Conservation (phyloP, 2,888 invertebrate species). For the Hofmannophila pseudospretella region DNA sequence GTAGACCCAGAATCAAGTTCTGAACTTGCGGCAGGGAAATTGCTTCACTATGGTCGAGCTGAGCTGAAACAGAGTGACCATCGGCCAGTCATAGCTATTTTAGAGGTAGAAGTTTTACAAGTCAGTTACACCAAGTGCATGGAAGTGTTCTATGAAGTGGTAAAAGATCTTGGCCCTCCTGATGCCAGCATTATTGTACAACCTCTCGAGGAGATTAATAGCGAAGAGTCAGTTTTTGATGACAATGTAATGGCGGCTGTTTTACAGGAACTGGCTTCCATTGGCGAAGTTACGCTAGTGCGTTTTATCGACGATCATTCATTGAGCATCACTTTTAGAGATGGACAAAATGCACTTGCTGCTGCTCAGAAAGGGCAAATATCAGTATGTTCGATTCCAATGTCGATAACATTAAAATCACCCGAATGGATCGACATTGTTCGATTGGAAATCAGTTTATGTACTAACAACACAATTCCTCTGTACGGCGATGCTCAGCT, state of each 20-base stretch:
- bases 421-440: constrained; percentile 91
- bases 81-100: constrained; percentile 94
- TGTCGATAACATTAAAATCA: constrained; percentile 87
- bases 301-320: constrained; percentile 90
- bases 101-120: constrained; percentile 91
- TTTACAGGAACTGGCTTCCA: constrained; percentile 87
- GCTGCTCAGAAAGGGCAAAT: constrained; percentile 79
- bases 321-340: constrained; percentile 94
- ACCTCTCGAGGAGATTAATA: constrained; percentile 50
- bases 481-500: constrained; percentile 74
- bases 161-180: constrained; percentile 93
- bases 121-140: constrained; percentile 88
- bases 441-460: constrained; percentile 89
- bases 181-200: constrained; percentile 94
- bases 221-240: constrained; percentile 83
- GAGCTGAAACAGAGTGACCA: constrained; percentile 99
- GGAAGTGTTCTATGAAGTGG: constrained; percentile 89
- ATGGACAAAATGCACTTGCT: constrained; percentile 91
- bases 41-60: constrained; percentile 93
- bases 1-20: constrained; percentile 81
- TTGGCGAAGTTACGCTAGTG: constrained; percentile 93
- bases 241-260: constrained; percentile 88
- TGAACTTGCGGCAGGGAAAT: constrained; percentile 86
- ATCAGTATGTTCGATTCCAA: constrained; percentile 80
- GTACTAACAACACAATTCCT: constrained; percentile 90